These are phyloP conservation scores for Neuroscelio doddi DNA, from an alignment of 2,888 invertebrate species.

Conservation along the genomic window DNA sequence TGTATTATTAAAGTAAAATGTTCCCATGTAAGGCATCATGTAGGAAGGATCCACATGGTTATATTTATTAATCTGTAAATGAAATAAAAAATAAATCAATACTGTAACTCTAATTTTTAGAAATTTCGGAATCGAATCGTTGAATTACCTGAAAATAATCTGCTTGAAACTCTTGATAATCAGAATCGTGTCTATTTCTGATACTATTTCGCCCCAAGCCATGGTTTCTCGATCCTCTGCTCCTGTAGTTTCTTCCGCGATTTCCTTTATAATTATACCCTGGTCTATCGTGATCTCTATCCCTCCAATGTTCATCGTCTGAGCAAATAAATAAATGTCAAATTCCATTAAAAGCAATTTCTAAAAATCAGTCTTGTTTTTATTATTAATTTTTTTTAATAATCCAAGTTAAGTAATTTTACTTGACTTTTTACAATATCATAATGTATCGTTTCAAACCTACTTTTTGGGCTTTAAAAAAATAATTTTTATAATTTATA, in stretches of 20 bases:
- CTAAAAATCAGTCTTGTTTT: too few species aligned
- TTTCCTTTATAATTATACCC: conserved; percentile 60
- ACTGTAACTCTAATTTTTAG: too few species aligned
- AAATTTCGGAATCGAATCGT: not conserved
- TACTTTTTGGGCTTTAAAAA: too few species aligned
- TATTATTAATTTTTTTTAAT: too few species aligned
- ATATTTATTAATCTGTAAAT: conserved; percentile 42
- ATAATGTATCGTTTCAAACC: too few species aligned
- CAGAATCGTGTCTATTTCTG: conserved; percentile 72
- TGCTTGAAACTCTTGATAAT: conserved; percentile 73
- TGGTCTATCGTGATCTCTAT: conserved; percentile 65
- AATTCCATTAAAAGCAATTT: not conserved
- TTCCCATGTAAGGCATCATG: conserved; percentile 76
- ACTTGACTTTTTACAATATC: too few species aligned
- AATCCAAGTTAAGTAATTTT: too few species aligned
- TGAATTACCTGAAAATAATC: conserved; percentile 72
- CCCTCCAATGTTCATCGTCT: conserved; percentile 65
- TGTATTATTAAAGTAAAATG: conserved; percentile 77
- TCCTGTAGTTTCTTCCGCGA: conserved; percentile 67
- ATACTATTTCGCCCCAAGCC: conserved; percentile 72
- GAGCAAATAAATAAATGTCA: not conserved
- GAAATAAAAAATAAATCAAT: conserved; percentile 6
- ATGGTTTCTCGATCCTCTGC: conserved; percentile 73
- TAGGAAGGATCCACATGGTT: conserved; percentile 53
- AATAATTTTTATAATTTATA: too few species aligned